phyloP scores from a whole-genome alignment of 2,797 vertebrate species.

The Capromys pilorides region DNA sequence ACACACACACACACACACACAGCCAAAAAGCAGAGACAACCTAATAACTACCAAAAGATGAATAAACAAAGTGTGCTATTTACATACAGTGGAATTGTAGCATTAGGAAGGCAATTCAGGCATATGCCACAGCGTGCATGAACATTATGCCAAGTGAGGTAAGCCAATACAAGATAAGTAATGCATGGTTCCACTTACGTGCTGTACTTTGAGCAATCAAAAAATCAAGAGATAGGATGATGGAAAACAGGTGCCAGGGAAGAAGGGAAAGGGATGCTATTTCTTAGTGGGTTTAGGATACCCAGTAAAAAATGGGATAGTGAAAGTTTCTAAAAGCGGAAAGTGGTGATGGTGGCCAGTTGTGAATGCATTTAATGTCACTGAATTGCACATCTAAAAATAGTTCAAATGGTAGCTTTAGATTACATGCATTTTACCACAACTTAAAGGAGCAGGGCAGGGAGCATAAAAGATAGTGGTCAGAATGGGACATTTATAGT shows the following conservation, averaged over 20 bases:
- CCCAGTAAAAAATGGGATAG: background rate
- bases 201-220: background rate
- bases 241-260: background rate
- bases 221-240: background rate
- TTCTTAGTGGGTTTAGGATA: background rate
- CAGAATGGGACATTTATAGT: background rate
- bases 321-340: background rate
- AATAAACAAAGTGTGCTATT: background rate
- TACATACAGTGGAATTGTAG: background rate
- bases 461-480: background rate
- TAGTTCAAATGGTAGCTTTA: conserved; percentile 15
- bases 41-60: background rate
- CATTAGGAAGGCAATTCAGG: background rate
- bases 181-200: background rate
- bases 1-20: too few species aligned
- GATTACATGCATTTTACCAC: background rate
- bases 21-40: background rate
- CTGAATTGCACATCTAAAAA: background rate
- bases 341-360: background rate
- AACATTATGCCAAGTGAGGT: background rate
- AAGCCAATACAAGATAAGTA: background rate
- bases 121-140: background rate
- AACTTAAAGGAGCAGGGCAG: background rate
- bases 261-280: background rate
- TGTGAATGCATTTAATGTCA: background rate